phyloP scores from a whole-genome alignment of 2,888 invertebrate genomes.

The Mycalesis mineus region DNA sequence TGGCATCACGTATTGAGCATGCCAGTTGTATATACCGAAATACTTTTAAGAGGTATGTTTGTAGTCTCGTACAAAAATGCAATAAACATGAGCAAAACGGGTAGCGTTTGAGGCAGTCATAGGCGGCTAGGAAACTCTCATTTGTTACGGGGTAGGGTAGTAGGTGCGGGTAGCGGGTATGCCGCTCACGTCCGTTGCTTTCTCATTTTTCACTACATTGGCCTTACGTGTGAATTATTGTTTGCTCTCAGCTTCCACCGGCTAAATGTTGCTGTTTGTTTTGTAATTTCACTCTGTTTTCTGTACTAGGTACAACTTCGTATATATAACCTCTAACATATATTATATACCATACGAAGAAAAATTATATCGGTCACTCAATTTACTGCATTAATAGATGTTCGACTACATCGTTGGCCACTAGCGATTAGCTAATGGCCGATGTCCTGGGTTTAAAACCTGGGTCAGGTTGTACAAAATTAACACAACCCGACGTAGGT shows the following conservation, averaged over 20 bases:
- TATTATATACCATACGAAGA: too few species aligned
- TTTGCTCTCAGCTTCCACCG: conserved; percentile 51
- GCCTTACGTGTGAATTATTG: conserved; percentile 77
- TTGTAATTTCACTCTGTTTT: conserved; percentile 13
- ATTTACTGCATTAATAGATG: too few species aligned
- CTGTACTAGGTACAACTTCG: conserved; percentile 1
- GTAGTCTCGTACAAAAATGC: conserved; percentile 15
- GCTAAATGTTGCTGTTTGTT: conserved; percentile 31
- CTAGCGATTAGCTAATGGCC: too few species aligned
- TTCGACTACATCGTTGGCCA: too few species aligned
- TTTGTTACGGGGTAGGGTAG: conserved; percentile 55
- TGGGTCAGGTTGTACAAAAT: too few species aligned
- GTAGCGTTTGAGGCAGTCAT: conserved; percentile 28
- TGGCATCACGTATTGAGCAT: too few species aligned
- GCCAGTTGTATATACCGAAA: too few species aligned
- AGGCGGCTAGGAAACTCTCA: conserved; percentile 59
- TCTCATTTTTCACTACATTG: conserved; percentile 78
- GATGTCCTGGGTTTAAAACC: too few species aligned
- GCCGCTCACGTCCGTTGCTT: conserved; percentile 67
- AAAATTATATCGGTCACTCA: too few species aligned
- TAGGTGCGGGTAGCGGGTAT: conserved; percentile 35
- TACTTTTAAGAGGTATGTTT: neutral
- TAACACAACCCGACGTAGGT: too few species aligned
- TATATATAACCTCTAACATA: too few species aligned
- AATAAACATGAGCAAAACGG: conserved; percentile 16